Conservation (phyloP, 2,113 vertebrate genomes). For the Isurus oxyrinchus region DNA sequence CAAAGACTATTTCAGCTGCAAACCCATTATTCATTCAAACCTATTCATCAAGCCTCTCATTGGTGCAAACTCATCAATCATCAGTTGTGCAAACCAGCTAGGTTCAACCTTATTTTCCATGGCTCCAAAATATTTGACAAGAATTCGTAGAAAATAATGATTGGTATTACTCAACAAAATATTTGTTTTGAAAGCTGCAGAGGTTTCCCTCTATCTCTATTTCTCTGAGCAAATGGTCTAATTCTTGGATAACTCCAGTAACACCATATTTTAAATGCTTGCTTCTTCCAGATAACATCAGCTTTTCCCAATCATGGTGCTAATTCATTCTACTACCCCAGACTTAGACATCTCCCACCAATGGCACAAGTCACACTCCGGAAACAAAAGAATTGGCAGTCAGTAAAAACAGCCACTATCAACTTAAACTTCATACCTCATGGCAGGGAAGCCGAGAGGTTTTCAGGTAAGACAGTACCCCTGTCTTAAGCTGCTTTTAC, state of each 20-base stretch:
- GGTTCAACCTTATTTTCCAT: neutral
- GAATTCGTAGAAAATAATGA: neutral
- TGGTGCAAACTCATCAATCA: neutral
- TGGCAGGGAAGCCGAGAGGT: slow-evolving; percentile 70
- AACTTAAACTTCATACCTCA: slow-evolving; percentile 61
- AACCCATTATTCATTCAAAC: neutral
- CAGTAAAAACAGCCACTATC: neutral
- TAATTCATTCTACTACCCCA: slow-evolving; percentile 38
- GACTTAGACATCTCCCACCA: slow-evolving; percentile 28
- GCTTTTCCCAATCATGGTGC: slow-evolving; percentile 27
- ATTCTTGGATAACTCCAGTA: neutral
- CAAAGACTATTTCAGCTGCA: neutral
- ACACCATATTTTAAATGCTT: neutral
- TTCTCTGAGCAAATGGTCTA: neutral
- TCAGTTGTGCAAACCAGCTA: neutral
- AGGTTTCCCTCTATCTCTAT: neutral
- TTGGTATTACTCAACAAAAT: neutral
- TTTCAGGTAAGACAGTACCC: neutral
- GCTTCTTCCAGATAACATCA: slow-evolving; percentile 36
- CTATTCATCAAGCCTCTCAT: neutral
- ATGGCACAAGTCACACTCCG: slow-evolving; percentile 14
- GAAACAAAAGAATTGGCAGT: neutral
- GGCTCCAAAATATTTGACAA: neutral
- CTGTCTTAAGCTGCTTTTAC: neutral
- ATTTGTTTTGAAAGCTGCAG: neutral